Evolutionary conservation across 2,113 vertebrate genomes (phyloP), one percentile per base, ranked within the genome.

Genomic region (Coptodon rendalli): DNA sequence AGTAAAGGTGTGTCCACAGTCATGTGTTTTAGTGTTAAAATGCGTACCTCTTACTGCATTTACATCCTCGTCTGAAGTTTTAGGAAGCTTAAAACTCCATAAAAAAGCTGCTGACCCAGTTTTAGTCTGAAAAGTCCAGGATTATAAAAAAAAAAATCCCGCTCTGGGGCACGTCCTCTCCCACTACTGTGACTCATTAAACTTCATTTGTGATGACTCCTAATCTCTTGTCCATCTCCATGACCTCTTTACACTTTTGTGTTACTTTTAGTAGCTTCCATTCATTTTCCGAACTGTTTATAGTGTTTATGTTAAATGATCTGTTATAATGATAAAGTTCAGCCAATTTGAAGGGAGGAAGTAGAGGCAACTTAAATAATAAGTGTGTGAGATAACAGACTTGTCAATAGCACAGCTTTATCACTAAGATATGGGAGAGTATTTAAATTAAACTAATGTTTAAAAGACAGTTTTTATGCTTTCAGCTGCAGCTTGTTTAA

Each of bases 341-440:
- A 48, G 68, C 68, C 24, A 27, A 76, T 76, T 29, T 76, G 24
- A 11, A 76, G 14, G 22, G 14, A 48, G 24, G 43, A 76, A 76
- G 40, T 45, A 48, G 24, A 48, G 0, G 24, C 1, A 27, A 29
- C 71, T 29, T 48, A 19, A 3, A 76, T 76, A 43, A 43, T 1
- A 68, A 1, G 0, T 0, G 0, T 73, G 68, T 45, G 7, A 17
- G 8, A 27, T 45, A 45, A 1, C 13, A 27, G 38, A 73, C 13
- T 73, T 45, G 9, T 11, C 22, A 48, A 17, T 11, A 48, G 24
- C 68, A 48, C 68, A 48, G 40, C 14, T 73, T 40, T 45, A 17
- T 17, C 40, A 10, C 22, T 17, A 27, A 73, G 22, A 73, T 36
- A 38, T 8, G 38, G 36, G 1, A 16, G 13, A 24, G 22, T 71